Evolutionary conservation across 2,797 vertebrate species (phyloP), one percentile per base, ranked within the genome.

Genomic region (Yasuhikotakia modesta): DNA sequence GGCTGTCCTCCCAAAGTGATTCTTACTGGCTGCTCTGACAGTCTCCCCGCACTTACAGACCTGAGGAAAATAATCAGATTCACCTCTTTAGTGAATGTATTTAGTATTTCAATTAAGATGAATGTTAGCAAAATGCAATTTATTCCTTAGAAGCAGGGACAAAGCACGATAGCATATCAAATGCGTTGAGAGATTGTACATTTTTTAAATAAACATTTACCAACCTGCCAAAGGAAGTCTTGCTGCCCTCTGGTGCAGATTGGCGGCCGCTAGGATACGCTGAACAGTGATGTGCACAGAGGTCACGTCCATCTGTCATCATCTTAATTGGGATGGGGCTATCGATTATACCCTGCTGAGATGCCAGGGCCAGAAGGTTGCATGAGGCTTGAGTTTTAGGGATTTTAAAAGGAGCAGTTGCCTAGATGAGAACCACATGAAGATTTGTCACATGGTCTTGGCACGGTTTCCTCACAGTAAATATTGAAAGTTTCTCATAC

Each of bases 381-480:
- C 96, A 98, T 63, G 97, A 98, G 0, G 96, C 97, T 91, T 98
- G 97, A 0, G 97, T 98, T 92, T 99, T 98, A n/a, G 97, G 97
- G 85, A 98, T 98, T 90, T 97, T 98, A 86, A 98, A 98, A 24
- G 97, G 96, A 80, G 96, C 95, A 0, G 89, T 90, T 69, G 93
- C 94, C 84, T 78, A 63, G 32, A 48, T 35, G 52, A 16, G 27
- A 27, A 27, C 27, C 2, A 4, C 4, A n/a, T 10, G 27, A 12
- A 39, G 10, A 39, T 35, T 5, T 39, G 35, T 39, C 35, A 39
- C 6, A 39, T 10, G 35, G 35, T 39, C 35, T 39, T 10, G 6
- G 6, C 6, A 39, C 8, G 0, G 35, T 39, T 39, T 39, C 5
- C 5, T 39, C 4, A 10, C 7, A 39, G 35, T 39, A 8, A 8